phyloP scores from a whole-genome alignment of 2,113 vertebrate genomes.

The Buteo buteo region DNA sequence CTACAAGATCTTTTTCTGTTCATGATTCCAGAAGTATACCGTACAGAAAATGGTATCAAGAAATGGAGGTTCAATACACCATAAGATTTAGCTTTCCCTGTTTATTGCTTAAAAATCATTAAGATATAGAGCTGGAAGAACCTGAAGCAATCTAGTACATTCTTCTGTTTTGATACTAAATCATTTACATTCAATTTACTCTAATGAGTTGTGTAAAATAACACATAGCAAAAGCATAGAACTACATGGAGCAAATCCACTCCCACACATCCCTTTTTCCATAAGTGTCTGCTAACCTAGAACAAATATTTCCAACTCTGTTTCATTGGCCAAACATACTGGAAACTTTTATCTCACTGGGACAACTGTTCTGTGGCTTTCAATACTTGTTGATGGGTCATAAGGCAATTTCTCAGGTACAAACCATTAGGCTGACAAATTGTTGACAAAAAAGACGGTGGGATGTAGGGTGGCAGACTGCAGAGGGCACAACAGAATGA shows the following conservation, averaged over 20 bases:
- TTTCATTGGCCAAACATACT: neutral
- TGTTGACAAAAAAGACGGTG: constrained; percentile 32
- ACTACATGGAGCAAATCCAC: neutral
- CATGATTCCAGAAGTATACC: neutral
- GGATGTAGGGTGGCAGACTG: constrained; percentile 61
- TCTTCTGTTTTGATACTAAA: neutral
- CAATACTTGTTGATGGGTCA: neutral
- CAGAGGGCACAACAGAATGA: constrained; percentile 66
- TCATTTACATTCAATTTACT: neutral
- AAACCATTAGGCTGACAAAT: constrained; percentile 50
- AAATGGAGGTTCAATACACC: neutral
- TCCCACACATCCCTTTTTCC: neutral
- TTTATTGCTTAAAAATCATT: neutral
- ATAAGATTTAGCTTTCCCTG: neutral
- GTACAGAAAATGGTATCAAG: neutral
- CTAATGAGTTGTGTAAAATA: neutral
- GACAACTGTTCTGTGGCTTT: neutral
- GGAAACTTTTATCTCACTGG: neutral
- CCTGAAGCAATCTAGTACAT: neutral
- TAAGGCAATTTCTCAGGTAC: constrained; percentile 31
- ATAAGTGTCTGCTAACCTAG: neutral
- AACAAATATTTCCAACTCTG: neutral
- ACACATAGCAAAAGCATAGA: neutral
- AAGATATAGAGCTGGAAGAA: neutral
- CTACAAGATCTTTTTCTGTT: neutral